These are phyloP conservation scores for Aurelia aurita DNA, from an alignment of 30 jellyfish, hydroid and myxozoan genomes.

Conservation along the genomic window DNA sequence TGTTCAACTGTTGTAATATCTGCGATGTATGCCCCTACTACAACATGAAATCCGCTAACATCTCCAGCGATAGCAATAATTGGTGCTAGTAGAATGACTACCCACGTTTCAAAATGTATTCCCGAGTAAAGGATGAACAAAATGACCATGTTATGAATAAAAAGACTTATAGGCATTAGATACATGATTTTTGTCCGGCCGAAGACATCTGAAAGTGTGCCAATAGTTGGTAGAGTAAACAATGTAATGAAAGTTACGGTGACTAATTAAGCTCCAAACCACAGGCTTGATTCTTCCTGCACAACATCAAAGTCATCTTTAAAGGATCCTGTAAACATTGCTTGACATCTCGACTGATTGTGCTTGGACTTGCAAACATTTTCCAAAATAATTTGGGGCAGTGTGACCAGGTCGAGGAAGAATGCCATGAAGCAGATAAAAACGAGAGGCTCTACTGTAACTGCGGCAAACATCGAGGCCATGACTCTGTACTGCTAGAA, in stretches of 20 bases:
- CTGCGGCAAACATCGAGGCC: neutral
- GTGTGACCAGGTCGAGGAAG: constrained; percentile 22
- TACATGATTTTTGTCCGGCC: neutral
- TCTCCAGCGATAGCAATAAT: neutral
- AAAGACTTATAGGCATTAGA: neutral
- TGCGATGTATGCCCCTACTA: constrained; percentile 1
- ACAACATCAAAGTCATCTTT: constrained; percentile 35
- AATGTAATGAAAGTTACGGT: neutral
- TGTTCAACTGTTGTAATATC: neutral
- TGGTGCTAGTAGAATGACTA: neutral
- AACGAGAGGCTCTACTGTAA: constrained; percentile 38
- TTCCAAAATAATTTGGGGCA: constrained; percentile 49
- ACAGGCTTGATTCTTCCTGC: constrained; percentile 15
- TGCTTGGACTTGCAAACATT: constrained; percentile 21
- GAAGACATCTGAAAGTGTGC: constrained; percentile 1
- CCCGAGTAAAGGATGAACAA: neutral
- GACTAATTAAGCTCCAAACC: constrained; percentile 22
- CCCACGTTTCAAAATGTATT: neutral
- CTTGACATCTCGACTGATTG: constrained; percentile 17
- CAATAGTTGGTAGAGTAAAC: constrained; percentile 24
- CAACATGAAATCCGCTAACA: neutral
- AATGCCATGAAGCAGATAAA: constrained; percentile 19
- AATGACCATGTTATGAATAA: neutral
- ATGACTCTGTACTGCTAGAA: no score
- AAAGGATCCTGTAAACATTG: constrained; percentile 20